phyloP scores from a whole-genome alignment of 1,140 invertebrate species.

The Hermetia illucens region DNA sequence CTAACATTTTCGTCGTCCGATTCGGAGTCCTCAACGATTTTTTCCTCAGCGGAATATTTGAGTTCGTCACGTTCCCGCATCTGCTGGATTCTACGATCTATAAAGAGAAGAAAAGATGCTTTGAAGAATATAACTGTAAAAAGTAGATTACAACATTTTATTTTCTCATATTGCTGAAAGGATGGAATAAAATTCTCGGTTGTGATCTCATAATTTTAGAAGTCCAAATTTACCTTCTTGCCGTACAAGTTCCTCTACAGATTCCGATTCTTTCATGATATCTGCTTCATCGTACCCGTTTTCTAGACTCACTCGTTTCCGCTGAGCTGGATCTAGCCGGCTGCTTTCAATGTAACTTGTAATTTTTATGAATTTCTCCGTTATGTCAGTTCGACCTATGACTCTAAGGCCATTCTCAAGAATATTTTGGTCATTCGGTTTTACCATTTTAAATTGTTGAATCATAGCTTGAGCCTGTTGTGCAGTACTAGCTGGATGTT shows the following conservation, averaged over 20 bases:
- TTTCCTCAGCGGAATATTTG: slow-evolving; percentile 60
- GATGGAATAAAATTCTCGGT: too few relatives aligned
- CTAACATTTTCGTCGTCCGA: slow-evolving; percentile 49
- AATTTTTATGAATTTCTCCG: slow-evolving; percentile 81
- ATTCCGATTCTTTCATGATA: slow-evolving; percentile 55
- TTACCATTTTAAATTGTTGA: slow-evolving; percentile 46
- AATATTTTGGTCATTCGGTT: slow-evolving; percentile 45
- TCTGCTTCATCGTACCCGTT: slow-evolving; percentile 48
- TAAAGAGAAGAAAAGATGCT: neutral
- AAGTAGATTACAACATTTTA: too few relatives aligned
- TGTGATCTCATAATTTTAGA: too few relatives aligned
- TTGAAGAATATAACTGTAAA: too few relatives aligned
- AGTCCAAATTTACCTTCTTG: slow-evolving; percentile 28
- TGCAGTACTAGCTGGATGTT: slow-evolving; percentile 68
- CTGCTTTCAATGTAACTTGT: slow-evolving; percentile 38
- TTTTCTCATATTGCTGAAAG: too few relatives aligned
- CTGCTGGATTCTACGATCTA: slow-evolving; percentile 31
- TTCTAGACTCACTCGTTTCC: slow-evolving; percentile 19
- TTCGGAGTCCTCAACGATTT: slow-evolving; percentile 39
- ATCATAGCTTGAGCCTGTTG: slow-evolving; percentile 91
- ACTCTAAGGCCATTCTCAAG: slow-evolving; percentile 77
- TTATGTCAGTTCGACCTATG: slow-evolving; percentile 85
- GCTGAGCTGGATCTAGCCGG: slow-evolving; percentile 25
- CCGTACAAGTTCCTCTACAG: slow-evolving; percentile 39
- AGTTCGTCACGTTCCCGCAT: slow-evolving; percentile 44